These are phyloP conservation scores for Pollenia angustigena DNA, from an alignment of 2,888 invertebrate genomes.

Conservation along the genomic window DNA sequence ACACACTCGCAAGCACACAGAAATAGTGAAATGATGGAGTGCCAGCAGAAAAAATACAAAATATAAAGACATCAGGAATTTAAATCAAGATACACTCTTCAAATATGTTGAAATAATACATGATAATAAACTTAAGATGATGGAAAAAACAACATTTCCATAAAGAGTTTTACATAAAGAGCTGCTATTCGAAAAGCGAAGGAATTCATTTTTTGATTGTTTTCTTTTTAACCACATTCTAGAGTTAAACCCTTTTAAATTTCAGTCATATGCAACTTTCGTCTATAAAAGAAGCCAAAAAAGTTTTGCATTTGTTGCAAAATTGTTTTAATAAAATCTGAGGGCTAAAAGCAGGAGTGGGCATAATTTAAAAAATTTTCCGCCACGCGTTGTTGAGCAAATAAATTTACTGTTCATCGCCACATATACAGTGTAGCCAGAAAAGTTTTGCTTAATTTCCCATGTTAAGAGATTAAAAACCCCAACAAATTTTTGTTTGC, in stretches of 20 bases:
- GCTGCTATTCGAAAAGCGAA: background rate
- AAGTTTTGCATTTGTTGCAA: slow-evolving; percentile 36
- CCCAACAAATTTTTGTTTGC: no score
- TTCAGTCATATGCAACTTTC: background rate
- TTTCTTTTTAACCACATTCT: no score
- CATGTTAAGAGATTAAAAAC: no score
- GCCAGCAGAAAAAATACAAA: slow-evolving; percentile 6
- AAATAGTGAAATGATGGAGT: background rate
- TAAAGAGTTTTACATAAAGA: background rate
- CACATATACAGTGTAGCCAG: no score
- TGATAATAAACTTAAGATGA: slow-evolving; percentile 50
- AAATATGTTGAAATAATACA: slow-evolving; percentile 45
- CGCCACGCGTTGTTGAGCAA: no score
- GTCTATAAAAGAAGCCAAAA: slow-evolving; percentile 51
- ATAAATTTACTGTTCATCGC: no score
- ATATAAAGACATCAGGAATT: slow-evolving; percentile 60
- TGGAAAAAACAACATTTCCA: background rate
- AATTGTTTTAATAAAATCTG: slow-evolving; percentile 6
- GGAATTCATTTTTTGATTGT: background rate
- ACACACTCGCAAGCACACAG: background rate
- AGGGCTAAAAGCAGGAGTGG: no score
- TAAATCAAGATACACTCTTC: slow-evolving; percentile 57
- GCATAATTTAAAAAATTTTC: no score
- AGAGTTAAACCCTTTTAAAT: background rate
- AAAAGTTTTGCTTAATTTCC: no score